Evolutionary conservation across 2,888 invertebrate genomes (phyloP), one percentile per base, ranked within the genome.

Genomic region (Acleris literana): DNA sequence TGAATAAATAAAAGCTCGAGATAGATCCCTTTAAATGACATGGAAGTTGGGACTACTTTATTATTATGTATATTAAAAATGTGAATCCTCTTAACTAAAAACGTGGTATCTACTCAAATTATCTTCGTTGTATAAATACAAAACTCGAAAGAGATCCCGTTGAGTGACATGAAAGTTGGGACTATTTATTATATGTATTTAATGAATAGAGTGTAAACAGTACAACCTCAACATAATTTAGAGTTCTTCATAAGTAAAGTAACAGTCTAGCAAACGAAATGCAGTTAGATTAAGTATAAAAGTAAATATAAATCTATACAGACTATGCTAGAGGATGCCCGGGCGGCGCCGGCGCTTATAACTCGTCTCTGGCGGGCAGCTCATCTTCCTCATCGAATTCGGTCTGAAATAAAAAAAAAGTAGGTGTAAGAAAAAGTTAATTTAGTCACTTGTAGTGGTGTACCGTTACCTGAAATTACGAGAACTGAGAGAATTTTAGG

Each of bases 331-430:
- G 84, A 88, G 88, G 88, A 90, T 90, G 39, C 39, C 88, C 84
- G 87, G 82, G 71, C 75, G 72, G 77, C 73, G 76, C 76, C 54
- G 64, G 68, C 73, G 73, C 86, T 95, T 96, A 97, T 93, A 97
- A 94, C 90, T 97, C 97, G 85, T 97, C 97, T 82, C 95, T 96
- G 80, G 94, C 93, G 75, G 95, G 95, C 76, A 93, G 88, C 76
- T 95, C 96, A 58, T 96, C 96, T 69, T 96, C 96, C 76, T 96
- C 96, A 52, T 95, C 95, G 72, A 94, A 94, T 76, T 95, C 92
- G 72, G 82, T 89, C 92, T 92, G 90, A 4, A 68, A 83, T 73
- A 53, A 55, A 49, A 60, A 5, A 9, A 39, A 39, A 39, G 13
- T 39, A 39, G 13, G 43, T 44, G 5, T 16, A 29, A 17, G 44